Evolutionary conservation across 2,113 vertebrate species (phyloP), one percentile per base, ranked within the genome.

Genomic region (Macquaria australasica): DNA sequence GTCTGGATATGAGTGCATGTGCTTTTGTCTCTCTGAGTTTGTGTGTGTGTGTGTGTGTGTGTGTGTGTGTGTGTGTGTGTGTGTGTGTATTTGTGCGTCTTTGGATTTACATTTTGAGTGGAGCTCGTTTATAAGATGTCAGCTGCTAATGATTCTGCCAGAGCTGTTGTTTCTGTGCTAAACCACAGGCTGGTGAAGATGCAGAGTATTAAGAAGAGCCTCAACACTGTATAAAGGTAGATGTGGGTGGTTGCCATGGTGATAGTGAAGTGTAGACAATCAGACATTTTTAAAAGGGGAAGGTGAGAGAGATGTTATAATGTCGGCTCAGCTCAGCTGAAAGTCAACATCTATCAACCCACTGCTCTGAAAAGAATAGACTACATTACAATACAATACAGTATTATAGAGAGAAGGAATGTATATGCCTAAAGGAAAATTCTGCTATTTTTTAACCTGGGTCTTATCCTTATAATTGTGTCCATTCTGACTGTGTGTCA

Each of bases 71-170:
- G 39, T 39, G 8, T 28, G 63, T 8, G 14, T 60, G 45, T 20
- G 9, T 50, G 15, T 18, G 15, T 50, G 41, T 53, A n/a, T 53
- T 21, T 73, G 75, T 55, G 37, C 9, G 12, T 51, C 28, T 64
- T 25, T 74, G 34, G 34, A 71, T 72, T 71, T 66, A 62, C 58
- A 69, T 82, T 64, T 75, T 68, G 59, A 64, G 69, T 51, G 28
- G 23, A 64, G 51, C 73, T 80, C 7, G 2, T 70, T 85, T 81
- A 81, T 70, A 62, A 77, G 59, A 66, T 77, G 70, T 82, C 82
- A 81, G 75, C 76, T 63, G 41, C 56, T 83, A 85, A 77, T 86
- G 83, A 81, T 63, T 14, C 53, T 77, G 59, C 56, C 72, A 63
- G 72, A 74, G 70, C 59, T 41, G 70, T 76, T 90, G 77, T 80